Base-by-base conservation (phyloP, 2,888 invertebrate genomes). In the Drosophila demipolita region DNA sequence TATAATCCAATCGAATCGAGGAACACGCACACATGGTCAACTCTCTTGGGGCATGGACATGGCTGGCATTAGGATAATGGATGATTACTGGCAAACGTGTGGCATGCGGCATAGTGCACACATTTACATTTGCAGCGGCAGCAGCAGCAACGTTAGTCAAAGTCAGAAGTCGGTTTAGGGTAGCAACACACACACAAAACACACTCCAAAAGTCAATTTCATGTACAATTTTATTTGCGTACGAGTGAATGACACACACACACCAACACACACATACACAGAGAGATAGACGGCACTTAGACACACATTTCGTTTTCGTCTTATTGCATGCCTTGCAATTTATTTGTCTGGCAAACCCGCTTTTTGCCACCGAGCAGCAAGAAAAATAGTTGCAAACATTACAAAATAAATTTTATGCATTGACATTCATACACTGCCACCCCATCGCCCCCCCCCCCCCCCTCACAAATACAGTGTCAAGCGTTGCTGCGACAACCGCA, bases 271-370 rank as follows among this genome's bases (percentile, higher is more conserved):
- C 29, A 23, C 3, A 50, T 32, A 29, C 23, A n/a, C 33, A 45
- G 11, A 48, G 7, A 45, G 53, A 50, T 20, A 60, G 65, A 63
- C 60, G 75, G 80, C 66, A 76, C 75, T 81, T 76, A 82, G 75
- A 81, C 80, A 89, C 71, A 89, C 70, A 71, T 75, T 80, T 78
- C 55, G 76, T 76, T 59, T 40, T 73, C 67, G 82, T 90, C 83
- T 89, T 89, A 83, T 88, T 89, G 89, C 90, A 87, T 86, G 90
- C 80, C 83, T 80, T 78, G 90, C 90, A 89, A 90, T 90, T 86
- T 90, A 89, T 90, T 90, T 83, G 83, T 82, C 77, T 90, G 71
- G 57, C 42, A 73, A 64, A 64, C 33, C 64, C 62, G 57, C 29
- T 49, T 35, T n/a, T 40, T 38, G 6, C 52, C n/a, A 5, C 23